Conservation (phyloP, 2,113 vertebrate species). For the Tragelaphus strepsiceros region DNA sequence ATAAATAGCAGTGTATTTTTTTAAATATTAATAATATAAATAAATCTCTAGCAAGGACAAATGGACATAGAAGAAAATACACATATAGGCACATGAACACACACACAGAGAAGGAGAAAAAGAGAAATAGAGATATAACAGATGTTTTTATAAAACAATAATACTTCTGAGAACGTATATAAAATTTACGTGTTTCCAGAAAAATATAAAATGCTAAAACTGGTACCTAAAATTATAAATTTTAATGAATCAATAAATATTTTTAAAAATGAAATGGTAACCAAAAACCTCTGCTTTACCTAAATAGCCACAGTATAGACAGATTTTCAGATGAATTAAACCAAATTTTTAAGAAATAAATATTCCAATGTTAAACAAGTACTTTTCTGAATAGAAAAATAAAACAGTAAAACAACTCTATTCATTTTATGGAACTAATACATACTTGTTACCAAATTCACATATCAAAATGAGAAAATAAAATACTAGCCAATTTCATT, state of each 20-base stretch:
- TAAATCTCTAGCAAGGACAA: neutral
- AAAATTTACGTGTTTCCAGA: neutral
- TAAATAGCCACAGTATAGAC: neutral
- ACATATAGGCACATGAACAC: neutral
- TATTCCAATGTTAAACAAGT: neutral
- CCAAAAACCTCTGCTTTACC: neutral
- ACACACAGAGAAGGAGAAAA: neutral
- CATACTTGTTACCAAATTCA: neutral
- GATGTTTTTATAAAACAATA: neutral
- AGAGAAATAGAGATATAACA: neutral
- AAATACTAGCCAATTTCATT: neutral
- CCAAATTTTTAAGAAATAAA: constrained; percentile 13
- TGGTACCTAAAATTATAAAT: neutral
- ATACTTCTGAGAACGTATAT: neutral
- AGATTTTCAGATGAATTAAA: neutral
- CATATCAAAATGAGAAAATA: neutral
- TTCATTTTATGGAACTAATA: neutral
- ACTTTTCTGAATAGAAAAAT: neutral
- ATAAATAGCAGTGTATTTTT: neutral
- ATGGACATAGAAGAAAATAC: neutral
- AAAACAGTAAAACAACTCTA: neutral
- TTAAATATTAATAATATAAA: neutral
- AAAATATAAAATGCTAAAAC: neutral
- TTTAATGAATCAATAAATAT: neutral
- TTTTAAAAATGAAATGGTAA: neutral